phyloP scores from a whole-genome alignment of 1,140 invertebrate species.

The Eupristina koningsbergeri region DNA sequence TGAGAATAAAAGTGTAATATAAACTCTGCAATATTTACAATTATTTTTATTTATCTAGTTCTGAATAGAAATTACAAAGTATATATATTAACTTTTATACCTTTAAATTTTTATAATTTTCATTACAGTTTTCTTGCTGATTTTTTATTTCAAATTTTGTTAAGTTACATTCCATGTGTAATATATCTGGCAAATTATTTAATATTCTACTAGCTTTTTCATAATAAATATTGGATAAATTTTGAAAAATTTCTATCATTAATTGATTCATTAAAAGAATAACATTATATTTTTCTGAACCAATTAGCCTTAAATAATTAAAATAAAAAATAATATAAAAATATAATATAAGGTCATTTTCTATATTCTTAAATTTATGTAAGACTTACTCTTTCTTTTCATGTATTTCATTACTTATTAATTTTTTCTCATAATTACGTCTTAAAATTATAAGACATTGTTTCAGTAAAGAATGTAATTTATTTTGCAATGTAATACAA shows the following conservation, averaged over 20 bases:
- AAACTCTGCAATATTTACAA: conserved; percentile 56
- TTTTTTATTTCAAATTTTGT: conserved; percentile 58
- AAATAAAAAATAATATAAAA: not conserved
- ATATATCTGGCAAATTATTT: conserved; percentile 55
- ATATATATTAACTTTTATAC: conserved; percentile 31
- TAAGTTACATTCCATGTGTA: conserved; percentile 52
- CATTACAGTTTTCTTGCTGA: conserved; percentile 27
- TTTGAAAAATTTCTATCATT: conserved; percentile 60
- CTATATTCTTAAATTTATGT: not conserved
- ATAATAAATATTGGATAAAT: conserved; percentile 58
- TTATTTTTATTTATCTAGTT: not conserved
- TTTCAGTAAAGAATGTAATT: conserved; percentile 60
- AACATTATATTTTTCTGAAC: conserved; percentile 57
- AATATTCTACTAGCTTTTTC: conserved; percentile 55
- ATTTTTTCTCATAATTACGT: conserved; percentile 58
- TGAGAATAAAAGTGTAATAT: conserved; percentile 66
- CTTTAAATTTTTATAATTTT: conserved; percentile 43
- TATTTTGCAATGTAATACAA: conserved; percentile 62
- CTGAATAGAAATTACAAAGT: not conserved
- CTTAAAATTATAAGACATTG: conserved; percentile 64
- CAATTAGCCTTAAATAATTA: conserved; percentile 57
- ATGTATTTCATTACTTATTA: conserved; percentile 50
- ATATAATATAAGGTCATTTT: not conserved
- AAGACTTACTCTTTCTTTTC: conserved; percentile 61
- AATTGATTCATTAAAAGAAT: conserved; percentile 60